Evolutionary conservation across 2,888 invertebrate genomes (phyloP), one percentile per base, ranked within the genome.

Genomic region (Phortica magna): DNA sequence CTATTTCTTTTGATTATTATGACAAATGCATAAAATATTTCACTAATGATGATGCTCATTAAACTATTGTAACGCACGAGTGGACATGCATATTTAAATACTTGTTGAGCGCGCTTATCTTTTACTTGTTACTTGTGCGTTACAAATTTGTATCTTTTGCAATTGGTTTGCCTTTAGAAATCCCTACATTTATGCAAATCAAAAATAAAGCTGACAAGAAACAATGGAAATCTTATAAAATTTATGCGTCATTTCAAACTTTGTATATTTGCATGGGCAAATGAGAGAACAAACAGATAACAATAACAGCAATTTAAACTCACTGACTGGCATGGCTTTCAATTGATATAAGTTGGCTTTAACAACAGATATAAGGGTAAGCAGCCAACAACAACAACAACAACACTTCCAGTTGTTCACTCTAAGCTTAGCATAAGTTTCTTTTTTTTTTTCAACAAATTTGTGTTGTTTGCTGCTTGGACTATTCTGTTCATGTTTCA

Each of bases 201-300:
- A 22, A 43, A 22, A 10, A 19, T 22, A 12, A 68, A 68, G 43
- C 43, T 48, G 9, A 9, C 7, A n/a, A 17, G n/a, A 9, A 65
- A 65, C 17, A 17, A 65, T 39, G 17, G 48, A n/a, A 68, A 68
- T 41, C 41, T 65, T 41, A 41, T 39, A 65, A 14, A 65, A 68
- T 43, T 68, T 68, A 68, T 68, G 68, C 48, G 10, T 41, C 68
- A 43, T 7, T 68, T 68, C 19, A 68, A 68, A 43, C 68, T 68
- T 68, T 68, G 68, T 43, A 17, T 67, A n/a, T 14, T 67, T 65
- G 2, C 7, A 55, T 55, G 6, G 31, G 14, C 64, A 31, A 14
- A 57, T 17, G 19, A 57, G 1, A 57, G 19, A 19, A 14, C 17
- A 7, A 7, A 59, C 17, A 9, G 9, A 22, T n/a, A n/a, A n/a